Evolutionary conservation across 2,797 vertebrate genomes (phyloP), one percentile per base, ranked within the genome.

Genomic region (Cetoscarus ocellatus): DNA sequence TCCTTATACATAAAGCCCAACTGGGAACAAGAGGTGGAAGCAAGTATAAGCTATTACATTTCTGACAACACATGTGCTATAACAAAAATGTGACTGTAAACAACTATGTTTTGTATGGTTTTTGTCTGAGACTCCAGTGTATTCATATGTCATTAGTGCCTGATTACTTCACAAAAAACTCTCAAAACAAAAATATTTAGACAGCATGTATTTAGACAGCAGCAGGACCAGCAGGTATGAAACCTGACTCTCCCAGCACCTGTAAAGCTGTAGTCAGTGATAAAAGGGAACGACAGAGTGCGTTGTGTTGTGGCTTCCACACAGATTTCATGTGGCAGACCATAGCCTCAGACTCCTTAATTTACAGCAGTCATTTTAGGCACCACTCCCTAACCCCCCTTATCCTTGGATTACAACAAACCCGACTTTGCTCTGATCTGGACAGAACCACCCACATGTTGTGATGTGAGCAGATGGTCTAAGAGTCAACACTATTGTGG

Each of bases 321-420:
- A 82, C 59, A 71, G 18, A 60, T 51, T 34, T 14, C 56, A 53
- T 66, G 64, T 58, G 45, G 60, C 63, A 65, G 69, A 79, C 57
- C 73, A 7, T 35, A 73, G 61, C 59, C 38, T 8, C 27, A 27
- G 2, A 63, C 69, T 63, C 55, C 54, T 65, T 3, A 9, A 50
- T 11, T 27, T 67, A 80, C 70, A 80, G 54, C 76, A 85, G 75
- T 87, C 56, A 85, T 89, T 87, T 82, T 8, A 78, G 73, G 75
- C 53, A 85, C 83, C 86, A 86, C 82, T 86, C 86, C 82, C 75
- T 79, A 63, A 70, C 53, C 39, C 69, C n/a, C 51, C 13, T 86
- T 78, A 91, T 89, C 86, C 64, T 8, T 0, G 39, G 79, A 85
- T 88, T 83, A 88, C 39, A 78, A 40, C 48, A 60, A 62, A 71